phyloP scores from a whole-genome alignment of 2,888 invertebrate genomes.

The Scaeva pyrastri region DNA sequence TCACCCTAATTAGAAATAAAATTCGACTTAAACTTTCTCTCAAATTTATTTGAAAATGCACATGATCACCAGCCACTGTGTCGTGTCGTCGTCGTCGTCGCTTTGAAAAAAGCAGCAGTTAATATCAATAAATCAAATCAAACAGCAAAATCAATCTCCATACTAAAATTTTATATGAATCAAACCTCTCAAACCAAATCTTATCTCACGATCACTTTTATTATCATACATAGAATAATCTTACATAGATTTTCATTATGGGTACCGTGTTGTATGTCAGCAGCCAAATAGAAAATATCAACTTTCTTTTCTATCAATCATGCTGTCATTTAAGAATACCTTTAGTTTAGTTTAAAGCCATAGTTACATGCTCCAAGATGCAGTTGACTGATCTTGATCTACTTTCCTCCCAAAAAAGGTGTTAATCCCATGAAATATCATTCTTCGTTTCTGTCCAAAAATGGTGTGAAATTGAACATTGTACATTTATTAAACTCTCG shows the following conservation, averaged over 20 bases:
- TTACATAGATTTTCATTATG: background rate
- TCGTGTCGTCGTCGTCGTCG: too few relatives aligned
- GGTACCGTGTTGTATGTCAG: background rate
- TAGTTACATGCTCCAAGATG: conserved; percentile 20
- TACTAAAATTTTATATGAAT: background rate
- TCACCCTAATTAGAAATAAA: too few relatives aligned
- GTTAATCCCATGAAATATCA: conserved; percentile 30
- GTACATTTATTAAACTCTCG: conserved; percentile 42
- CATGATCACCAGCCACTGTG: too few relatives aligned
- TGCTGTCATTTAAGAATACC: conserved; percentile 20
- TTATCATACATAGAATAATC: conserved; percentile 12
- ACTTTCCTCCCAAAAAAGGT: conserved; percentile 42
- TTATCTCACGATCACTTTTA: conserved; percentile 15
- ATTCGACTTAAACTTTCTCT: too few relatives aligned
- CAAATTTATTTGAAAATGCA: too few relatives aligned
- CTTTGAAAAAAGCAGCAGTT: too few relatives aligned
- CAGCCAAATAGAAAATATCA: conserved; percentile 4
- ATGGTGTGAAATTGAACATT: conserved; percentile 43
- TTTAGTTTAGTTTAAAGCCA: conserved; percentile 8
- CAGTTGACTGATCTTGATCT: conserved; percentile 37
- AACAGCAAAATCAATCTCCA: conserved; percentile 17
- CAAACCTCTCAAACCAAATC: background rate
- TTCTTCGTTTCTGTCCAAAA: conserved; percentile 37
- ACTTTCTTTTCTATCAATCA: conserved; percentile 48
- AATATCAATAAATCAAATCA: background rate